Conservation (phyloP, 2,888 invertebrate species). For the Tetramorium bicarinatum region DNA sequence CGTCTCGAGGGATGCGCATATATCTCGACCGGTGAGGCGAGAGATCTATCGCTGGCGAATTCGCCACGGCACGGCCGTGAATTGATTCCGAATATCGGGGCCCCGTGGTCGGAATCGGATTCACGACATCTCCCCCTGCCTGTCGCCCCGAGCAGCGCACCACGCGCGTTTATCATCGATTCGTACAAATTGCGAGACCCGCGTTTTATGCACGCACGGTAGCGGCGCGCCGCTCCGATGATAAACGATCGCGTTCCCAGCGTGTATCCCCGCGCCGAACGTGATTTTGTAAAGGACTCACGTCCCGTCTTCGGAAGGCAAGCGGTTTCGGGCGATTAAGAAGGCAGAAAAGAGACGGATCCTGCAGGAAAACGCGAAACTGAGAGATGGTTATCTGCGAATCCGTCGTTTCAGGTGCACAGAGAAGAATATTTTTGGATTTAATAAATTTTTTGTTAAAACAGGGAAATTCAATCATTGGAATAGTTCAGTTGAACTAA, state of each 20-base stretch:
- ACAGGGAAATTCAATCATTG: too few relatives aligned
- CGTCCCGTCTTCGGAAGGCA: conserved; percentile 45
- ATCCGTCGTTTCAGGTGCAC: conserved; percentile 9
- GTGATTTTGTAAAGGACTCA: conserved; percentile 47
- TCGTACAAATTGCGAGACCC: conserved; percentile 65
- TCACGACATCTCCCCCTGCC: conserved; percentile 62
- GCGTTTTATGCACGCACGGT: conserved; percentile 73
- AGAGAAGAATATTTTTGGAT: too few relatives aligned
- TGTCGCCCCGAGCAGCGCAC: conserved; percentile 23
- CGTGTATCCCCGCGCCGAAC: neutral
- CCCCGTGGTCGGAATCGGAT: conserved; percentile 51
- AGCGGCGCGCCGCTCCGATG: conserved; percentile 59
- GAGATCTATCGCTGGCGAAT: conserved; percentile 71
- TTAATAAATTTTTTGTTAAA: too few relatives aligned
- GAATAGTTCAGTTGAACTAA: too few relatives aligned
- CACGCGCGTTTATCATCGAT: conserved; percentile 57
- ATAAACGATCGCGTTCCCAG: conserved; percentile 40
- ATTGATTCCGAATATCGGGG: conserved; percentile 55
- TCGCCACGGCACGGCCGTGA: conserved; percentile 56
- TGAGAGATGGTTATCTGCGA: conserved; percentile 26
- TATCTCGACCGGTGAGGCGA: conserved; percentile 57
- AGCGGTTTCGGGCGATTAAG: conserved; percentile 19
- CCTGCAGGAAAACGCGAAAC: conserved; percentile 25
- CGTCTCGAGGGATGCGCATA: conserved; percentile 60
- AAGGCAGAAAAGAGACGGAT: conserved; percentile 35